Percentiles rank a stretch among this genome's conserved stretches.
Evolutionary conservation across 2,888 invertebrate species (phyloP).

Genomic region (Rotaria sp.): DNA sequence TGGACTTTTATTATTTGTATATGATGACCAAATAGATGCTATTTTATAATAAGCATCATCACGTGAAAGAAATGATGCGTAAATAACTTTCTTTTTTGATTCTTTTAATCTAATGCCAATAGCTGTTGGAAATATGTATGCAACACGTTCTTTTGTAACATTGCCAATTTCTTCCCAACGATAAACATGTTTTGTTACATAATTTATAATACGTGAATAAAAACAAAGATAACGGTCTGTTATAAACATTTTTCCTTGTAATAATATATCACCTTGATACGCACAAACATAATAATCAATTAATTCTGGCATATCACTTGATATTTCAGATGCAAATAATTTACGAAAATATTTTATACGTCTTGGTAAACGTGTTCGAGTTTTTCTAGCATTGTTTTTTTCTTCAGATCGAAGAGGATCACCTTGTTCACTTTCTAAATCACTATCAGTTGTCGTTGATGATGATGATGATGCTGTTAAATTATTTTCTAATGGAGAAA

Average conservation of each 20-base stretch:
- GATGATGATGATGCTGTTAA: background rate
- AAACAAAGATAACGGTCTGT: conserved; percentile 17
- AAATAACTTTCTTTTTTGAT: background rate
- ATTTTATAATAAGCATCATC: background rate
- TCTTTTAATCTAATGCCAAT: background rate
- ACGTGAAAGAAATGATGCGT: background rate
- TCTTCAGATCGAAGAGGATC: background rate
- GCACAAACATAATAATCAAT: conserved; percentile 14
- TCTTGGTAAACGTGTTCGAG: background rate
- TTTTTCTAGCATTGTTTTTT: background rate
- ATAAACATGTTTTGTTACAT: conserved; percentile 17
- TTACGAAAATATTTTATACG: background rate
- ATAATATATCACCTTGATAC: conserved; percentile 28
- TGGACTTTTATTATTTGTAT: background rate
- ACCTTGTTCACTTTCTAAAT: background rate
- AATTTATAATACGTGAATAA: background rate
- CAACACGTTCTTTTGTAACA: conserved; percentile 8
- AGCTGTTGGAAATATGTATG: background rate
- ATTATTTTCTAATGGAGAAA: background rate
- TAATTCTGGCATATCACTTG: background rate
- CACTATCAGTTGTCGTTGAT: background rate
- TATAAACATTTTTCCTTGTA: conserved; percentile 26
- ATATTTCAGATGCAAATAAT: background rate
- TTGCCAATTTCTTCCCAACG: background rate
- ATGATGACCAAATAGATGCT: background rate